Conservation (phyloP, 1,140 invertebrate genomes). For the Trypoxylus dichotomus region DNA sequence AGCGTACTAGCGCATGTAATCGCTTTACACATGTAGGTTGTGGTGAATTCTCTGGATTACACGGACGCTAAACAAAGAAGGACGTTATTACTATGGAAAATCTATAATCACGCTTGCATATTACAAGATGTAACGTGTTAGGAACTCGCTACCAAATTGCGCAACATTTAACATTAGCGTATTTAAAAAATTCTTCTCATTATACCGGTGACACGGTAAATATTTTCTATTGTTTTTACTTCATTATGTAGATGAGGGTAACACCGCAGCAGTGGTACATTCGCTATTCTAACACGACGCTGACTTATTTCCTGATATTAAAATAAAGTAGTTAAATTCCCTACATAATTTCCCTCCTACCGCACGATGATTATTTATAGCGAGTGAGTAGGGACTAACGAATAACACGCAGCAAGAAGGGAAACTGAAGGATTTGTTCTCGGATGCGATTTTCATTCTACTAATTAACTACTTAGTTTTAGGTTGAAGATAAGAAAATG, state of each 20-base stretch:
- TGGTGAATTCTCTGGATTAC: neutral
- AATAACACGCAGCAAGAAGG: neutral
- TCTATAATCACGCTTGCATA: neutral
- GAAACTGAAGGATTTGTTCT: neutral
- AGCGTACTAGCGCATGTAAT: neutral
- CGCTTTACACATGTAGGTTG: neutral
- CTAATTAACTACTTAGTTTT: neutral
- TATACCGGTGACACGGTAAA: neutral
- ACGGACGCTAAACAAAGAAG: neutral
- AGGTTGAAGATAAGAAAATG: neutral
- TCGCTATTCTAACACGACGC: neutral
- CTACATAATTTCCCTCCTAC: neutral
- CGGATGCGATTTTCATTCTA: neutral
- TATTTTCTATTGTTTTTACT: neutral
- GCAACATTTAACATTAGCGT: too few relatives aligned
- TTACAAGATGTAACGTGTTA: neutral
- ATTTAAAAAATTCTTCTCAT: neutral
- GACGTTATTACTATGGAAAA: neutral
- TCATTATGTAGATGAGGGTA: neutral
- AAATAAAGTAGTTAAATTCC: neutral
- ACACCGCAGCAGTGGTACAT: neutral
- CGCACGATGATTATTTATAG: neutral
- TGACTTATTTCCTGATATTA: constrained; percentile 3
- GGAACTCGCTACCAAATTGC: too few relatives aligned
- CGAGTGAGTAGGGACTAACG: neutral